These are phyloP conservation scores for Periparus ater DNA, from an alignment of 2,797 vertebrate genomes.

Conservation along the genomic window DNA sequence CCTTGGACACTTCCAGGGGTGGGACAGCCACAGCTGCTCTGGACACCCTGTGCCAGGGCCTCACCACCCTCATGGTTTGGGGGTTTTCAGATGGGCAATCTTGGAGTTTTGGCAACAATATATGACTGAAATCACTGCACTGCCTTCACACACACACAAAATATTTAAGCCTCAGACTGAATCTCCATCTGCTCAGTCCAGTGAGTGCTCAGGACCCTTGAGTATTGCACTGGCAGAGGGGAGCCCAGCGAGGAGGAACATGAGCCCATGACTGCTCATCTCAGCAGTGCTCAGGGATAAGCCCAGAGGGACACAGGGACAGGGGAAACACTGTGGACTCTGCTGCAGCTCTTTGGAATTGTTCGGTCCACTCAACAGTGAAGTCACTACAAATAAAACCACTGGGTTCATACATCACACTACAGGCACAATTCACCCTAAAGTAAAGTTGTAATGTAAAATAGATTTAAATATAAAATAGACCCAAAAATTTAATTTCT, in stretches of 20 bases:
- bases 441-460: neutral
- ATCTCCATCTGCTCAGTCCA: neutral
- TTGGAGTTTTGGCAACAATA: neutral
- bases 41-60: accelerated
- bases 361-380: neutral
- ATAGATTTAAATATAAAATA: neutral
- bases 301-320: neutral
- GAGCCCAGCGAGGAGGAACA: neutral
- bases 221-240: neutral
- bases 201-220: neutral
- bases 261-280: neutral
- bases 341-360: neutral
- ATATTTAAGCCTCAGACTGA: neutral
- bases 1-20: neutral
- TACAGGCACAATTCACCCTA: neutral
- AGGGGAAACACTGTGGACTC: neutral
- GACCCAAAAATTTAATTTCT: neutral
- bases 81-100: neutral
- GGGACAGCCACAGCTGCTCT: neutral
- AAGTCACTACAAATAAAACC: neutral
- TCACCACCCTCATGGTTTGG: neutral
- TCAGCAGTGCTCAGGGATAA: neutral
- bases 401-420: neutral
- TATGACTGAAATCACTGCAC: neutral
- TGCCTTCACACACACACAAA: neutral